Evolutionary conservation across 2,113 vertebrate genomes (phyloP).

Genomic region (Irena cyanogastra): DNA sequence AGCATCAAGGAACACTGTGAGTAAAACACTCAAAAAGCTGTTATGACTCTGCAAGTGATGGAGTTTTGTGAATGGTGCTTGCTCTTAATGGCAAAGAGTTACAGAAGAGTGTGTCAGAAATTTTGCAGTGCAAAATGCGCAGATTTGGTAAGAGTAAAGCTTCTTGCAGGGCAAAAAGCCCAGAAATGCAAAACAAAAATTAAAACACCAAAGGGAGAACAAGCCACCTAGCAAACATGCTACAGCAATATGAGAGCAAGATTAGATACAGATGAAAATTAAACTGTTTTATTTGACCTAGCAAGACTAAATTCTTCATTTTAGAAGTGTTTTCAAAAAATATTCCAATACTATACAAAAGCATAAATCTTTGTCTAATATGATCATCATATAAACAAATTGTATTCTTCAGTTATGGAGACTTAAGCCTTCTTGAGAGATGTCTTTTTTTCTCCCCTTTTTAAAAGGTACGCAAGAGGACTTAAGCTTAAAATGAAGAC

Average conservation of each 20-base stretch:
- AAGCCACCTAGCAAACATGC: conserved; percentile 77
- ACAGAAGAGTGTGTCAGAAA: conserved; percentile 54
- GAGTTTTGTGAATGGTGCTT: conserved; percentile 50
- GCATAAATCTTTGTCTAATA: not conserved
- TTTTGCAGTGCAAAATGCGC: conserved; percentile 52
- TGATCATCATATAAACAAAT: not conserved
- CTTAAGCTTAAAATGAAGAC: not conserved
- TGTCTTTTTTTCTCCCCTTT: not conserved
- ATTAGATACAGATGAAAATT: conserved; percentile 27
- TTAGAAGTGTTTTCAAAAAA: not conserved
- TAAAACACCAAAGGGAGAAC: conserved; percentile 61
- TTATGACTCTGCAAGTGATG: conserved; percentile 48
- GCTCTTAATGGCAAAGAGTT: conserved; percentile 45
- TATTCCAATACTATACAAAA: not conserved
- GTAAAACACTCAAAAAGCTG: conserved; percentile 38
- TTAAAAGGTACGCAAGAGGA: not conserved
- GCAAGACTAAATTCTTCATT: not conserved
- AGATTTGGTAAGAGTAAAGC: conserved; percentile 43
- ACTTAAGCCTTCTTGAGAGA: not conserved
- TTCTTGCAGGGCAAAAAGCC: conserved; percentile 59
- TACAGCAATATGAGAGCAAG: conserved; percentile 57
- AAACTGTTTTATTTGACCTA: not conserved
- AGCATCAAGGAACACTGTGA: conserved; percentile 14
- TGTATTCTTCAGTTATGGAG: not conserved
- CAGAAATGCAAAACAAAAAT: conserved; percentile 15